Evolutionary conservation across 2,797 vertebrate species (phyloP), one percentile per base, ranked within the genome.

Genomic region (Rousettus madagascariensis): DNA sequence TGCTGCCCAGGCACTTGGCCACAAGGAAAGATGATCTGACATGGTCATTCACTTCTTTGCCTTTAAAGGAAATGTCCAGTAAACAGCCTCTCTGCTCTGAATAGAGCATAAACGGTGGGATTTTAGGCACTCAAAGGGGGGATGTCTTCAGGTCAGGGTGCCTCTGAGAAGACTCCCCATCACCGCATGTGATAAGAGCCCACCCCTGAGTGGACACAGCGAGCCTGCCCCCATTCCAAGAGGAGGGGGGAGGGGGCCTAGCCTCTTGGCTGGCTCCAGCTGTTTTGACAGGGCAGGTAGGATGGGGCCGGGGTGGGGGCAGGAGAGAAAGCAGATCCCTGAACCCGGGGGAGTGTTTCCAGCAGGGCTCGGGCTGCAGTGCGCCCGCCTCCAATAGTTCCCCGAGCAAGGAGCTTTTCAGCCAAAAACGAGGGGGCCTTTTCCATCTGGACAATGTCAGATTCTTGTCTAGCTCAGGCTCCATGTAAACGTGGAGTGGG

Each of bases 391-490:
- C 66, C 93, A 96, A 92, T 89, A 90, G 98, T 97, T 98, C 97
- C 97, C 97, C 97, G 96, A 98, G 96, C 83, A 87, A 97, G 95
- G 97, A 98, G 97, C 90, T 98, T 98, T 97, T 96, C 95, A 97
- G 98, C 97, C 98, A 98, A 98, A 98, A 98, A 97, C 97, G 59
- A 90, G 95, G 97, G 86, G 22, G 94, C 96, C 98, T 98, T 98
- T 97, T 98, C 98, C 98, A 97, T 98, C 98, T 98, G 98, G 98
- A 98, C 96, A 98, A 57, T 53, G 74, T 98, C 98, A 98, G 97
- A 86, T 96, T 97, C 97, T 97, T 98, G 98, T 98, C 98, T 94
- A 94, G 97, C 95, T 92, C 93, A 92, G 97, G 96, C 96, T 97
- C 97, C 94, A 97, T 86, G 84, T 98, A 98, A 98, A 97, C 95